Conservation (phyloP, 2,888 invertebrate genomes). For the Diplazon laetatorius region DNA sequence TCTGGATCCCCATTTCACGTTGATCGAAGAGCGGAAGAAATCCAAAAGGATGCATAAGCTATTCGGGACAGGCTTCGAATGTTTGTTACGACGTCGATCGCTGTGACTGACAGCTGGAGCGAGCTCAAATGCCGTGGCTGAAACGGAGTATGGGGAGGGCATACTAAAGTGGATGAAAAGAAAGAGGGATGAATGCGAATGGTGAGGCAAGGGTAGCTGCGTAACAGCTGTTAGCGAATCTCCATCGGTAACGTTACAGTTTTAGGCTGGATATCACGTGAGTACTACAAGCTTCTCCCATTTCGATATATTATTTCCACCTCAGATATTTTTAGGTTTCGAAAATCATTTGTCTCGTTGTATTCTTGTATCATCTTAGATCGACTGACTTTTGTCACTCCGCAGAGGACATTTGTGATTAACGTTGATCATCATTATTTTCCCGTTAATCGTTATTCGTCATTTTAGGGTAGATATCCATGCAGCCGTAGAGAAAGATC, state of each 20-base stretch:
- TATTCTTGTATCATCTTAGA: too few species aligned
- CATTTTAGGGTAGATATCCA: too few species aligned
- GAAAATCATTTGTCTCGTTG: too few species aligned
- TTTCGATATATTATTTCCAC: constrained; percentile 14
- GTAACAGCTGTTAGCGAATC: constrained; percentile 60
- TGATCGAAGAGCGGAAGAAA: constrained; percentile 69
- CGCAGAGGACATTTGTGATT: too few species aligned
- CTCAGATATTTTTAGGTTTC: background rate
- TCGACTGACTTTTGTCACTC: too few species aligned
- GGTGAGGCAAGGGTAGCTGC: constrained; percentile 53
- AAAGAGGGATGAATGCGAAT: constrained; percentile 47
- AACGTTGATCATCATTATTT: background rate
- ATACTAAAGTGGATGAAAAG: constrained; percentile 31
- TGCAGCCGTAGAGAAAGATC: too few species aligned
- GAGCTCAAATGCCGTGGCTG: constrained; percentile 10
- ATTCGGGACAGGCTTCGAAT: constrained; percentile 74
- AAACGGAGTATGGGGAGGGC: constrained; percentile 13
- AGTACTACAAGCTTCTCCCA: constrained; percentile 1
- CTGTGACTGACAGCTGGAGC: constrained; percentile 58
- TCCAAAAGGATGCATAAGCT: constrained; percentile 65
- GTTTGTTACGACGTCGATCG: constrained; percentile 74
- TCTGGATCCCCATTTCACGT: constrained; percentile 78
- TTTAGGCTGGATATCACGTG: constrained; percentile 45
- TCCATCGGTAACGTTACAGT: constrained; percentile 50
- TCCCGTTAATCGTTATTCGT: background rate